phyloP scores from a whole-genome alignment of 2,888 invertebrate species.

The Chymomyza amoena region DNA sequence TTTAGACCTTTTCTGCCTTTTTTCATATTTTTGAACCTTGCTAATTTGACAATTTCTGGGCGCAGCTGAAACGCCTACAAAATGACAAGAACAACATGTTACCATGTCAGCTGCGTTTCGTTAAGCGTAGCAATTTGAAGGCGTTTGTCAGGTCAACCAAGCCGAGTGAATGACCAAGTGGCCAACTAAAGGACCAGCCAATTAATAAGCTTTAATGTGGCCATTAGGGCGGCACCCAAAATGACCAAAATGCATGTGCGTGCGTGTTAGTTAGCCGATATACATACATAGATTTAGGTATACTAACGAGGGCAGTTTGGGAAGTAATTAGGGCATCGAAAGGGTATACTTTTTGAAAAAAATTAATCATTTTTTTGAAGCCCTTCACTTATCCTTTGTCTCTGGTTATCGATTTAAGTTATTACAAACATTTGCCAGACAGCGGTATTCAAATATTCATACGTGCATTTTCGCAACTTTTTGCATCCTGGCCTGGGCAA shows the following conservation, averaged over 20 bases:
- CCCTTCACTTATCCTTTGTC: no score
- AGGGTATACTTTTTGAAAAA: no score
- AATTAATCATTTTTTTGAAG: no score
- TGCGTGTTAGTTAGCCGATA: background rate
- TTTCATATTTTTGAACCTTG: slow-evolving; percentile 28
- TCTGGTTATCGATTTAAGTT: no score
- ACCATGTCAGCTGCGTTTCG: background rate
- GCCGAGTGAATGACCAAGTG: background rate
- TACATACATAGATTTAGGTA: background rate
- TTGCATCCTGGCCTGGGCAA: no score
- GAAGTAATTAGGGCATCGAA: no score
- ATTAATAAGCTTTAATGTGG: slow-evolving; percentile 13
- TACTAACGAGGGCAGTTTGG: background rate
- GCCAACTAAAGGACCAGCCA: background rate
- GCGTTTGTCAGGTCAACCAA: slow-evolving; percentile 1
- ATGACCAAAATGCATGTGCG: background rate
- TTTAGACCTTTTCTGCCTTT: background rate
- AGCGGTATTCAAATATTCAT: no score
- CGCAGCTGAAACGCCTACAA: background rate
- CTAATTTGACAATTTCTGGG: background rate
- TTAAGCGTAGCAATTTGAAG: slow-evolving; percentile 6
- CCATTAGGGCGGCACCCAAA: background rate
- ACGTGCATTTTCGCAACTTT: no score
- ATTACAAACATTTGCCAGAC: no score
- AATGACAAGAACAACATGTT: background rate